A percentile compares a stretch with the other conserved stretches of the same genome.
These are phyloP conservation scores for Drosophila yakuba DNA, from an alignment of 1,140 invertebrate species.

Conservation along the genomic window DNA sequence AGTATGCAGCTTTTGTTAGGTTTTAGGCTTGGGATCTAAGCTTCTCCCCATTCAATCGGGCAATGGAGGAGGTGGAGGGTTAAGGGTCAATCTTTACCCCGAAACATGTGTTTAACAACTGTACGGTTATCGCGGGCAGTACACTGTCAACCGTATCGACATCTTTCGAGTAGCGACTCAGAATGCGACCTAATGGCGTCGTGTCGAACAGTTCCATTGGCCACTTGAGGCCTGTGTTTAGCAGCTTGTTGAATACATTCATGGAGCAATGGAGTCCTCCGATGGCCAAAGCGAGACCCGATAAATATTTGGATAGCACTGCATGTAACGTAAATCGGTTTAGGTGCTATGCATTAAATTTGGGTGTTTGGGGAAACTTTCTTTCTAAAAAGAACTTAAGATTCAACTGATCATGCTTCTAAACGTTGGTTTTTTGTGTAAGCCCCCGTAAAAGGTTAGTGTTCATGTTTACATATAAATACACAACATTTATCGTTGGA, in stretches of 20 bases:
- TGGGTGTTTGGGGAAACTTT: slow-evolving; percentile 6
- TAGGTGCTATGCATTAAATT: slow-evolving; percentile 2
- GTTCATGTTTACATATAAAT: slow-evolving; percentile 31
- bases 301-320: slow-evolving; percentile 84
- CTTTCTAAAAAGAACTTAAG: slow-evolving; percentile 12
- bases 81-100: slow-evolving; percentile 66
- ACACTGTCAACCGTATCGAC: slow-evolving; percentile 88
- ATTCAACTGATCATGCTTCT: slow-evolving; percentile 22
- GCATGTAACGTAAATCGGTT: slow-evolving; percentile 47
- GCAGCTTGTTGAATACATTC: slow-evolving; percentile 87
- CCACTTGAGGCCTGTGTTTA: slow-evolving; percentile 88
- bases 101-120: slow-evolving; percentile 70
- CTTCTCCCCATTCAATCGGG: slow-evolving; percentile 6
- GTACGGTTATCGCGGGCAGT: slow-evolving; percentile 70
- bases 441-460: slow-evolving; percentile 39
- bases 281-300: slow-evolving; percentile 82
- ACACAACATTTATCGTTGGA: slow-evolving; percentile 21
- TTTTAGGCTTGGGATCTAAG: background rate
- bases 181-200: slow-evolving; percentile 90
- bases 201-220: slow-evolving; percentile 92
- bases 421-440: slow-evolving; percentile 24
- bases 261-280: slow-evolving; percentile 82
- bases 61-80: background rate
- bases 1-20: slow-evolving; percentile 1
- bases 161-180: slow-evolving; percentile 92